Conservation (phyloP, 1,140 invertebrate species). For the Eurosta solidaginis region DNA sequence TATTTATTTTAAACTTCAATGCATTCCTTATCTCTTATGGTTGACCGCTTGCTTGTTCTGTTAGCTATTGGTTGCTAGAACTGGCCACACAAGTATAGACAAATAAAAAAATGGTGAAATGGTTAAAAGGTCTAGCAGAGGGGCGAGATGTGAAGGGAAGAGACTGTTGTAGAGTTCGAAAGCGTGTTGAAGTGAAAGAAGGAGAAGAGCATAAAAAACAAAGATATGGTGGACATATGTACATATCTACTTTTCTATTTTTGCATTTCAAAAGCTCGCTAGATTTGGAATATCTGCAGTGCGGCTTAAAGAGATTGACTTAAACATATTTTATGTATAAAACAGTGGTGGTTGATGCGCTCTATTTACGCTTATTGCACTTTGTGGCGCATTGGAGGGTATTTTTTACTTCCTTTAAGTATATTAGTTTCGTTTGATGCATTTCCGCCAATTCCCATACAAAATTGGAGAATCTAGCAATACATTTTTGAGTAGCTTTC, state of each 20-base stretch:
- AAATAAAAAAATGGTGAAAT: not conserved
- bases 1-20: no score
- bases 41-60: not conserved
- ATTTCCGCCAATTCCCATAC: no score
- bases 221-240: not conserved
- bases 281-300: not conserved
- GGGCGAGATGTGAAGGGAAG: no score
- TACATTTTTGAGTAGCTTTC: no score
- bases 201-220: not conserved
- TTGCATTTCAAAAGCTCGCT: not conserved
- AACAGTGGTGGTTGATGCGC: not conserved
- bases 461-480: no score
- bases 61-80: not conserved
- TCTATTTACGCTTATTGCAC: not conserved
- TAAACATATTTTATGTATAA: not conserved
- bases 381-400: not conserved
- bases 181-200: not conserved
- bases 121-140: not conserved
- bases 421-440: no score
- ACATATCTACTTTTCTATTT: not conserved
- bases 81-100: constrained; percentile 1
- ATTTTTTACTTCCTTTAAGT: not conserved
- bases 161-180: no score
- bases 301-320: not conserved
- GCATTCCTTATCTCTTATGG: not conserved